A percentile compares a stretch with the other conserved stretches of the same genome.
phyloP scores from a whole-genome alignment of 2,888 invertebrate genomes.

The Protophormia terraenovae region DNA sequence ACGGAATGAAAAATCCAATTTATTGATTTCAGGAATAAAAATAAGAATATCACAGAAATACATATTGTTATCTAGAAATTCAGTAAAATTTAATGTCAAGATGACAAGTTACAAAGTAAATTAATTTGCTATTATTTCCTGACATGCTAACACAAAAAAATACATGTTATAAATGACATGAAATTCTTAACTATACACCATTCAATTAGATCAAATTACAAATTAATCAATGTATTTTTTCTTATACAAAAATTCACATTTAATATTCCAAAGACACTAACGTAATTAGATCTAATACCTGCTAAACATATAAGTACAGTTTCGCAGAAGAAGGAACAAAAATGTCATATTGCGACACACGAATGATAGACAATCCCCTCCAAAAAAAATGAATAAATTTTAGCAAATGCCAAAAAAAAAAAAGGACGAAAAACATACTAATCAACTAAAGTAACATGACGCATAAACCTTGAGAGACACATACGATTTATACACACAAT shows the following conservation, averaged over 20 bases:
- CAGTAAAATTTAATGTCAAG: not conserved
- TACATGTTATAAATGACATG: too few relatives aligned
- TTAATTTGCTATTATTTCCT: not conserved
- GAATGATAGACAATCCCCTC: constrained; percentile 36
- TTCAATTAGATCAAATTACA: constrained; percentile 60
- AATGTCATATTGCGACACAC: constrained; percentile 50
- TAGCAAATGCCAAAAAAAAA: constrained; percentile 18
- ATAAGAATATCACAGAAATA: too few relatives aligned
- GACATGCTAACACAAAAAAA: not conserved
- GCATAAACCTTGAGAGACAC: constrained; percentile 49
- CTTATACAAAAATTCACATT: not conserved
- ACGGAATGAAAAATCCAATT: too few relatives aligned
- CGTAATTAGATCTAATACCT: constrained; percentile 43
- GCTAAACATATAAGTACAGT: constrained; percentile 24
- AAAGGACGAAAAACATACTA: constrained; percentile 37
- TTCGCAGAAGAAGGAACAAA: not conserved
- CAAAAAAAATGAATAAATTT: constrained; percentile 35
- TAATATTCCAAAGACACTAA: constrained; percentile 24
- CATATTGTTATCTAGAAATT: too few relatives aligned
- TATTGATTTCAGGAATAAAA: too few relatives aligned
- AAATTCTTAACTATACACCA: not conserved
- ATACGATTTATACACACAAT: constrained; percentile 8
- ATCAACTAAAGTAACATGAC: constrained; percentile 69
- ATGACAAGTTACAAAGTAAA: too few relatives aligned
- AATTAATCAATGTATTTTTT: constrained; percentile 49